Base-by-base conservation (phyloP, 1,140 invertebrate genomes). In the Camponotus floridanus region DNA sequence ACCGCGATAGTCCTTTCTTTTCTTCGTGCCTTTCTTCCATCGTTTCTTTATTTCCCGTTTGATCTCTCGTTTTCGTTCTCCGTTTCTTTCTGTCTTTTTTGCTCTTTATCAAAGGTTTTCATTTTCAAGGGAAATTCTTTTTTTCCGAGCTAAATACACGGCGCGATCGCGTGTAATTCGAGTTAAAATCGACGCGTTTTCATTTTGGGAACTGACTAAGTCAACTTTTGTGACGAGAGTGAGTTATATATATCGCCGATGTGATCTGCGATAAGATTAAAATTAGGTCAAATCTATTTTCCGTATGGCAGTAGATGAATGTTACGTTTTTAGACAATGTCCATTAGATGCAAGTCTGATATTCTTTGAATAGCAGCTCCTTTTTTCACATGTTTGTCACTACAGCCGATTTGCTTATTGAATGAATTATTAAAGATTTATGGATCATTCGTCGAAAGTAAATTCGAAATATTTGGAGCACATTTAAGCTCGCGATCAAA, bases 1-100 rank as follows among this genome's bases (percentile, higher is more conserved):
- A 36, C 76, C 78, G 73, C 86, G 88, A 83, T 86, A 74, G 39
- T 85, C 62, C 73, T 86, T 76, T 88, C 36, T 62, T 84, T 18
- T n/a, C 84, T 59, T 73, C 78, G n/a, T 61, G 42, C 48, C 59
- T 31, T 51, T 84, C 61, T 39, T 62, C 79, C 70, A 21, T 73
- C 36, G 59, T 74, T 68, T 84, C 80, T 87, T 61, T 83, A 71
- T 85, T 74, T 76, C 57, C 59, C 61, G 21, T 33, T 21, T 31
- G 33, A 11, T 68, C 36, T 55, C 64, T 39, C 39, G 2, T 5
- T 15, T 36, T 31, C 33, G 76, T 6, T 57, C 39, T 18, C 8
- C n/a, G 26, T 51, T 57, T 26, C 48, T 45, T 31, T 21, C 4
- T 71, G n/a, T 80, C 33, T 48, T 33, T 36, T n/a, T 21, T 21